phyloP scores from a whole-genome alignment of 1,140 invertebrate species.

The Anoplophora glabripennis region DNA sequence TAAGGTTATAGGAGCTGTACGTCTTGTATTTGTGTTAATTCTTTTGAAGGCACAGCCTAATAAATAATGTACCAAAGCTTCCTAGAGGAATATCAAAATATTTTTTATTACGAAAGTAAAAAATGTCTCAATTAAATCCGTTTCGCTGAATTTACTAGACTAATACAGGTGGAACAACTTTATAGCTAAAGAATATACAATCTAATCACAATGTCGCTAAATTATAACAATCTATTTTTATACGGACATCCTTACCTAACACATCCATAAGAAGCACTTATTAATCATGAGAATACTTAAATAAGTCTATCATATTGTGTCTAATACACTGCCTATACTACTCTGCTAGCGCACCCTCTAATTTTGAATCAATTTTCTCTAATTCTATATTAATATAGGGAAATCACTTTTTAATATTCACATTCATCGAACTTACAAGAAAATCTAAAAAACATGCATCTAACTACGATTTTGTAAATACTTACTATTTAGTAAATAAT shows the following conservation, averaged over 20 bases:
- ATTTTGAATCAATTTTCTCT: constrained; percentile 28
- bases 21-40: too few species aligned
- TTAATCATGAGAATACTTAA: constrained; percentile 50
- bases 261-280: constrained; percentile 53
- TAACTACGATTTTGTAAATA: too few species aligned
- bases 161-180: constrained; percentile 38
- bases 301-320: constrained; percentile 35
- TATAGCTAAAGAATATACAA: constrained; percentile 46
- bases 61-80: too few species aligned
- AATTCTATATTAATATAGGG: constrained; percentile 24
- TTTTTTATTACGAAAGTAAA: too few species aligned
- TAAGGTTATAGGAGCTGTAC: too few species aligned
- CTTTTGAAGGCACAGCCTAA: too few species aligned
- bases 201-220: constrained; percentile 50
- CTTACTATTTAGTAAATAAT: too few species aligned
- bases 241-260: constrained; percentile 49
- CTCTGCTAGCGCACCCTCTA: constrained; percentile 26
- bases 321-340: constrained; percentile 31
- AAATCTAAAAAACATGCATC: too few species aligned
- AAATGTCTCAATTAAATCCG: too few species aligned
- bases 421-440: too few species aligned
- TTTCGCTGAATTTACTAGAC: constrained; percentile 12
- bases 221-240: constrained; percentile 47
- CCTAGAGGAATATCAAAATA: too few species aligned
- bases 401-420: constrained; percentile 22